Conservation (phyloP, 2,888 invertebrate species). For the Mylabris sibirica region DNA sequence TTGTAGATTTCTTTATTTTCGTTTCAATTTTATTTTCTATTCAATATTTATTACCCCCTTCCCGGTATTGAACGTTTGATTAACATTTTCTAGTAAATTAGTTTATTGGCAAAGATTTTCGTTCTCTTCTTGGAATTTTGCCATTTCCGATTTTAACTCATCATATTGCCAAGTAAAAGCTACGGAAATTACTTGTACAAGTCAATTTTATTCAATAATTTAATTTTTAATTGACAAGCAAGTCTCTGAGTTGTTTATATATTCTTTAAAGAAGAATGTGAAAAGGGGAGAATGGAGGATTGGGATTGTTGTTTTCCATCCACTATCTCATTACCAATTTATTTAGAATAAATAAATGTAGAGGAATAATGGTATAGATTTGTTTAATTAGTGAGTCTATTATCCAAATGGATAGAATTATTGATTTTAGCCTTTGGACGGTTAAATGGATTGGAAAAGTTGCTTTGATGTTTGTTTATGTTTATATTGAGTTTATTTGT, state of each 20-base stretch:
- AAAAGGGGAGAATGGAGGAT: neutral
- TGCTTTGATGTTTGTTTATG: neutral
- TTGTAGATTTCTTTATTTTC: neutral
- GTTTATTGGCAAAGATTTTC: constrained; percentile 9
- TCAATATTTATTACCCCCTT: neutral
- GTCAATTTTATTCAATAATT: neutral
- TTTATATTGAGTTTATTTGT: neutral
- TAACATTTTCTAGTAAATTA: constrained; percentile 9
- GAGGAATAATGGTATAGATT: neutral
- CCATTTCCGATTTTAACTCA: neutral
- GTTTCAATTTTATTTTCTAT: neutral
- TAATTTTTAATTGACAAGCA: neutral
- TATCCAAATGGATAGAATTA: neutral
- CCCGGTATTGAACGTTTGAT: neutral
- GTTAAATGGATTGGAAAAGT: neutral
- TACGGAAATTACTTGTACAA: constrained; percentile 10
- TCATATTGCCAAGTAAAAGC: constrained; percentile 3
- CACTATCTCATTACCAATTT: neutral
- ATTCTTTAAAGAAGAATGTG: neutral
- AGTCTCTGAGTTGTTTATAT: neutral
- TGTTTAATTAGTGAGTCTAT: neutral
- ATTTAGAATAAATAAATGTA: neutral
- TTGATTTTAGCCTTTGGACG: neutral
- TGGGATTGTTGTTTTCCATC: neutral
- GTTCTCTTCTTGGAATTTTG: neutral